Evolutionary conservation across 1,140 invertebrate genomes (phyloP).

Genomic region (Trachymyrmex septentrionalis): DNA sequence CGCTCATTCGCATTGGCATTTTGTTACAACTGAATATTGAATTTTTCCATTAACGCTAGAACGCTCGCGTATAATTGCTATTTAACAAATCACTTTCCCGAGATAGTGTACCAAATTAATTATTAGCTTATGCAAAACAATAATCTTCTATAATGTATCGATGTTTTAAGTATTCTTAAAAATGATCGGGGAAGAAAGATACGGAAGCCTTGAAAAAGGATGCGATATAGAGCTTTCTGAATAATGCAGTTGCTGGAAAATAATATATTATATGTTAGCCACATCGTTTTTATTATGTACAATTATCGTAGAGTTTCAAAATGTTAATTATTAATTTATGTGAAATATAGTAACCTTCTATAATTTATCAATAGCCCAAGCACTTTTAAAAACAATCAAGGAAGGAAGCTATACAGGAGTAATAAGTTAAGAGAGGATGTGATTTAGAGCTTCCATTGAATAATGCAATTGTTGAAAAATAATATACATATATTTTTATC

Average conservation of each 20-base stretch:
- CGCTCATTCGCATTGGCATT: slow-evolving; percentile 58
- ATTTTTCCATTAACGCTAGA: slow-evolving; percentile 72
- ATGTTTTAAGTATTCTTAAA: background rate
- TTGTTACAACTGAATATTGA: slow-evolving; percentile 71
- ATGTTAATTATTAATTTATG: too few relatives aligned
- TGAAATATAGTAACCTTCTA: too few relatives aligned
- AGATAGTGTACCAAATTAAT: background rate
- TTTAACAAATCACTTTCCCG: slow-evolving; percentile 65
- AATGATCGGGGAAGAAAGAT: background rate
- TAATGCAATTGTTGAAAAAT: background rate
- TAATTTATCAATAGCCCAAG: too few relatives aligned
- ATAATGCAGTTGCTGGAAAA: background rate
- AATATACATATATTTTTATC: slow-evolving; percentile 1
- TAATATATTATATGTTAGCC: background rate
- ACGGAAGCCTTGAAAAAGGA: background rate
- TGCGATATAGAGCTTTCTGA: background rate
- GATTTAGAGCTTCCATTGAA: background rate
- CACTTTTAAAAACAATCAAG: too few relatives aligned
- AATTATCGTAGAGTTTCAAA: too few relatives aligned
- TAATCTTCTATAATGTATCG: background rate
- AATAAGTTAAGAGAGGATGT: too few relatives aligned
- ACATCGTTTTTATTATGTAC: too few relatives aligned
- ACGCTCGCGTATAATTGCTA: slow-evolving; percentile 68
- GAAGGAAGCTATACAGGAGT: too few relatives aligned
- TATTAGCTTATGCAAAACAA: slow-evolving; percentile 9